Percentiles rank a stretch among this genome's conserved stretches.
phyloP scores from a whole-genome alignment of 2,888 invertebrate species.

The Lasiommata megera region DNA sequence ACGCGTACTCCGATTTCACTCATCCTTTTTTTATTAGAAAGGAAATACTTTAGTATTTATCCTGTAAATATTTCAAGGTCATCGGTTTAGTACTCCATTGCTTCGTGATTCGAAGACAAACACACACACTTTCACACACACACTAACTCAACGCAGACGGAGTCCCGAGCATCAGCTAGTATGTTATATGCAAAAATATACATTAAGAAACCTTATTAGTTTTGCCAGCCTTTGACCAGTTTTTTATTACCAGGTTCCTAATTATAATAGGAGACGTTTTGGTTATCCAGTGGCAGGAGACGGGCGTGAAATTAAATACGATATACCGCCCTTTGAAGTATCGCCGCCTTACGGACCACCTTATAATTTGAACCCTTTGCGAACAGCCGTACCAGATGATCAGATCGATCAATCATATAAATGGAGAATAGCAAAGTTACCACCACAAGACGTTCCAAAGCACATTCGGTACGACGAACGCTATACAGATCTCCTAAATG shows the following conservation, averaged over 20 bases:
- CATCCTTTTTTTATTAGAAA: too few species aligned
- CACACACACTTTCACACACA: too few species aligned
- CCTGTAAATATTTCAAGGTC: too few species aligned
- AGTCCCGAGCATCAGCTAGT: too few species aligned
- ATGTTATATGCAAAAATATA: too few species aligned
- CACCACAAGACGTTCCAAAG: conserved; percentile 9
- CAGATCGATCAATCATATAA: conserved; percentile 26
- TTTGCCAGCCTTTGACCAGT: too few species aligned
- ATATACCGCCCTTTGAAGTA: conserved; percentile 18
- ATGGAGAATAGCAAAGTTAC: conserved; percentile 25
- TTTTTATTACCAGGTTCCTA: neutral
- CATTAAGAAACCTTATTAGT: too few species aligned
- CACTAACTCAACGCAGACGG: too few species aligned
- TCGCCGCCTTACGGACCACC: neutral
- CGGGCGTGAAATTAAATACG: conserved; percentile 20
- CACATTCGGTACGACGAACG: conserved; percentile 6
- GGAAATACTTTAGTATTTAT: too few species aligned
- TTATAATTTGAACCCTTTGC: conserved; percentile 10
- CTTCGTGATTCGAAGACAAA: too few species aligned
- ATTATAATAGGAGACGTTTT: neutral
- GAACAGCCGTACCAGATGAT: conserved; percentile 32
- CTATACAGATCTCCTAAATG: neutral
- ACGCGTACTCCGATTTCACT: too few species aligned
- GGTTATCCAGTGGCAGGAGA: neutral
- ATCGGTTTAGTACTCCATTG: too few species aligned